Evolutionary conservation across 2,797 vertebrate genomes (phyloP).

Genomic region (Acomys russatus): DNA sequence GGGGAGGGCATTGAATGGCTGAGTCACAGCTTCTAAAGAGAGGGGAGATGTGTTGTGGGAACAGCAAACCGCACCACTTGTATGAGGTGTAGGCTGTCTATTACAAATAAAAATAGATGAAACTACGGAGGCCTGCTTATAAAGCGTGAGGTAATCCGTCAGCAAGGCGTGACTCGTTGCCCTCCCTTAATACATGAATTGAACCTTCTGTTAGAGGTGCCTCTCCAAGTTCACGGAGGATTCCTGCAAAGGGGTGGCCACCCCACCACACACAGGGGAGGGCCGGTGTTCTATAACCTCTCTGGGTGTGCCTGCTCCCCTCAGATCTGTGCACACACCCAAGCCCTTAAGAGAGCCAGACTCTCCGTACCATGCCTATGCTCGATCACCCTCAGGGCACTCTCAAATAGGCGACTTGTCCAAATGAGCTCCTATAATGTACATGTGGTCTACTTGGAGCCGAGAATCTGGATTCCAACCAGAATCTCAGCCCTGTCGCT

Average conservation of each 20-base stretch:
- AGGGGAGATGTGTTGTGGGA: background rate
- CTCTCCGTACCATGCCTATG: background rate
- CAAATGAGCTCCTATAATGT: background rate
- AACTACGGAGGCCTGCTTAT: background rate
- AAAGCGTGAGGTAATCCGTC: conserved; percentile 25
- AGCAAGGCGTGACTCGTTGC: conserved; percentile 28
- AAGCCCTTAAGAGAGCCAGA: background rate
- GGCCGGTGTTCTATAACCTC: background rate
- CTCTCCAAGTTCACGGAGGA: background rate
- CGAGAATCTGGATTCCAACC: background rate
- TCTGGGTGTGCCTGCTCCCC: background rate
- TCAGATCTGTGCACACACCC: background rate
- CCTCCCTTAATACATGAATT: background rate
- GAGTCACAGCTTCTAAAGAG: conserved; percentile 8
- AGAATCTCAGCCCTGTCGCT: conserved; percentile 35
- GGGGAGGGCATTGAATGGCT: no score
- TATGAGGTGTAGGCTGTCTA: conserved; percentile 5
- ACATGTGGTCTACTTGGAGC: background rate
- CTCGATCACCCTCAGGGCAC: background rate
- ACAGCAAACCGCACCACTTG: background rate
- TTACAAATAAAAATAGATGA: conserved; percentile 57
- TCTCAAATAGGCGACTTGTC: background rate
- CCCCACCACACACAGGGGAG: no score
- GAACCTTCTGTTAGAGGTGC: background rate
- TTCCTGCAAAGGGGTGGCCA: background rate